These are phyloP conservation scores for Parelbella ahira DNA, from an alignment of 2,888 invertebrate genomes.

Conservation along the genomic window DNA sequence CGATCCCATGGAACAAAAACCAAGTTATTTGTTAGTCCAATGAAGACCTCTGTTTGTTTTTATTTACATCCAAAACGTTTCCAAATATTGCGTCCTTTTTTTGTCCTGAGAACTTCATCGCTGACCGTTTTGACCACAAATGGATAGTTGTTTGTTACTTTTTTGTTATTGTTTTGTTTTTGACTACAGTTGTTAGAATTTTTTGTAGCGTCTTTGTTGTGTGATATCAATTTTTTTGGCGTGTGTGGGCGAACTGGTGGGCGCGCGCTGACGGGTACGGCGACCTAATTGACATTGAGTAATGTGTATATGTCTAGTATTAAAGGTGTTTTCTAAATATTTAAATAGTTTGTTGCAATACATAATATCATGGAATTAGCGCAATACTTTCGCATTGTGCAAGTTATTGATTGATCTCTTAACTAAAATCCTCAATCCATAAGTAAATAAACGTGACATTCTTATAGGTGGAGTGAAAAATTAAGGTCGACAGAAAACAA, in stretches of 20 bases:
- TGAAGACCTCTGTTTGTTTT: conserved; percentile 58
- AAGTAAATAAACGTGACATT: too few relatives aligned
- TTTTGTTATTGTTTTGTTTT: conserved; percentile 2
- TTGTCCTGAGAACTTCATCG: conserved; percentile 20
- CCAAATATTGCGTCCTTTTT: conserved; percentile 15
- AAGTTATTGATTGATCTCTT: too few relatives aligned
- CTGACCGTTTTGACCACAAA: conserved; percentile 19
- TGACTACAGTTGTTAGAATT: conserved; percentile 2
- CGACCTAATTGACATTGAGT: too few relatives aligned
- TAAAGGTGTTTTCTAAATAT: too few relatives aligned
- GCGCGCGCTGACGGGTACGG: conserved; percentile 5
- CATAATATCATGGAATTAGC: too few relatives aligned
- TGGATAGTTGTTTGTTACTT: conserved; percentile 18
- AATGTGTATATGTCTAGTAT: too few relatives aligned
- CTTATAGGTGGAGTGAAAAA: too few relatives aligned
- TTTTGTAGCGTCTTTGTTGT: conserved; percentile 7
- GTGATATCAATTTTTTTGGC: conserved; percentile 4
- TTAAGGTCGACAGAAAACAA: too few relatives aligned
- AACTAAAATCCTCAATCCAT: too few relatives aligned
- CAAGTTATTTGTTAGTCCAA: conserved; percentile 62
- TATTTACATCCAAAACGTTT: conserved; percentile 40
- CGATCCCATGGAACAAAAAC: conserved; percentile 44
- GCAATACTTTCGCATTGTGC: too few relatives aligned
- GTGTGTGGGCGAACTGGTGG: conserved; percentile 13
- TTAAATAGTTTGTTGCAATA: too few relatives aligned